phyloP scores from a whole-genome alignment of 2,113 vertebrate species.

The Sarotherodon lohbergeri region DNA sequence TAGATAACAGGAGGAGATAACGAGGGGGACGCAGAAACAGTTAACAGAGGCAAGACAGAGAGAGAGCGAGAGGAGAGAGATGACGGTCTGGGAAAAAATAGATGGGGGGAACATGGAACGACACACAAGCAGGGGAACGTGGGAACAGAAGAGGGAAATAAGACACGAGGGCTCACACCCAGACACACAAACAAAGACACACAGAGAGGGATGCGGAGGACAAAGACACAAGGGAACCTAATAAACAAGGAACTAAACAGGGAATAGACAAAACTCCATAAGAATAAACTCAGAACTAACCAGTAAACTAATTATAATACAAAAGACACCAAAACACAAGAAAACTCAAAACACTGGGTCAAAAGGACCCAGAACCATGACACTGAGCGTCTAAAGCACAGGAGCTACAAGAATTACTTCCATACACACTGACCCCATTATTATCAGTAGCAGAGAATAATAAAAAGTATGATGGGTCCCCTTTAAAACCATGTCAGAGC shows the following conservation, averaged over 20 bases:
- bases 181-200: not conserved
- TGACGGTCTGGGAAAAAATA: fast-evolving
- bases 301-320: not conserved
- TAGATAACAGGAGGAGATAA: not conserved
- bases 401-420: not conserved
- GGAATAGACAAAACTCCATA: too few species aligned
- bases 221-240: too few species aligned
- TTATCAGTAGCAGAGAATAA: not conserved
- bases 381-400: not conserved
- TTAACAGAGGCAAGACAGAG: fast-evolving
- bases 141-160: not conserved
- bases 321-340: not conserved
- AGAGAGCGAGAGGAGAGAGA: not conserved
- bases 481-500: not conserved
- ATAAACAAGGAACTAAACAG: too few species aligned
- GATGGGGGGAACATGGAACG: not conserved
- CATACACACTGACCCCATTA: not conserved
- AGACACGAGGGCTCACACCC: not conserved
- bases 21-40: not conserved
- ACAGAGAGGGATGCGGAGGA: fast-evolving
- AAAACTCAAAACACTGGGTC: not conserved
- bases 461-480: fast-evolving
- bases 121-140: not conserved
- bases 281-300: too few species aligned
- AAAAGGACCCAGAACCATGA: not conserved